Conservation (phyloP, 2,888 invertebrate genomes). For the Lumbricus terrestris region DNA sequence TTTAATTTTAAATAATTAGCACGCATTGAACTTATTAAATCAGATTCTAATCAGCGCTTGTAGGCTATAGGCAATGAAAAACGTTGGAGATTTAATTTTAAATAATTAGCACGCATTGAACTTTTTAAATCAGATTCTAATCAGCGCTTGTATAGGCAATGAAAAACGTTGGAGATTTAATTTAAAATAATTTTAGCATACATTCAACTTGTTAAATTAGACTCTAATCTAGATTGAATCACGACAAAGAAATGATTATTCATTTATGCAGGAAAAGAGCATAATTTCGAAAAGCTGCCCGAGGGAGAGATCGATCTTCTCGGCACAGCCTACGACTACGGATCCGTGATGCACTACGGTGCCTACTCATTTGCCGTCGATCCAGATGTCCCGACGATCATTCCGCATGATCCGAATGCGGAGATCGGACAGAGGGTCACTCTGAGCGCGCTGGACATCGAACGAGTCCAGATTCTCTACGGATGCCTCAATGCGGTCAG, state of each 20-base stretch:
- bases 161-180: not conserved
- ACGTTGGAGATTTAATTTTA: too few relatives aligned
- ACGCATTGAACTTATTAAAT: too few relatives aligned
- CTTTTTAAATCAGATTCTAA: too few relatives aligned
- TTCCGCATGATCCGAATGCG: conserved; percentile 56
- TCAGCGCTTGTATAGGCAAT: not conserved
- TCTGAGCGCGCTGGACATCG: conserved; percentile 57
- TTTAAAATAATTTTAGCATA: too few relatives aligned
- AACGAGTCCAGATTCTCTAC: conserved; percentile 59
- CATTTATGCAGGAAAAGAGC: conserved; percentile 57
- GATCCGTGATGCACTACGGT: conserved; percentile 77
- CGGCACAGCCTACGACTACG: conserved; percentile 73
- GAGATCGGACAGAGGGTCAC: conserved; percentile 65
- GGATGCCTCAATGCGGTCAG: conserved; percentile 44
- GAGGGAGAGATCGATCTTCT: conserved; percentile 56
- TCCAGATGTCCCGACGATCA: conserved; percentile 57
- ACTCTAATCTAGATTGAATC: not conserved
- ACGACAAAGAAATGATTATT: not conserved
- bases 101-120: too few relatives aligned
- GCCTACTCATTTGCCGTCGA: conserved; percentile 61
- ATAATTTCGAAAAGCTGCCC: conserved; percentile 62
- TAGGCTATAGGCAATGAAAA: too few relatives aligned
- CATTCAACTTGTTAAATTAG: too few relatives aligned
- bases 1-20: too few relatives aligned
- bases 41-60: too few relatives aligned